A percentile compares a stretch with the other conserved stretches of the same genome.
Conservation (phyloP, 2,797 vertebrate genomes). For the Cuculus canorus region DNA sequence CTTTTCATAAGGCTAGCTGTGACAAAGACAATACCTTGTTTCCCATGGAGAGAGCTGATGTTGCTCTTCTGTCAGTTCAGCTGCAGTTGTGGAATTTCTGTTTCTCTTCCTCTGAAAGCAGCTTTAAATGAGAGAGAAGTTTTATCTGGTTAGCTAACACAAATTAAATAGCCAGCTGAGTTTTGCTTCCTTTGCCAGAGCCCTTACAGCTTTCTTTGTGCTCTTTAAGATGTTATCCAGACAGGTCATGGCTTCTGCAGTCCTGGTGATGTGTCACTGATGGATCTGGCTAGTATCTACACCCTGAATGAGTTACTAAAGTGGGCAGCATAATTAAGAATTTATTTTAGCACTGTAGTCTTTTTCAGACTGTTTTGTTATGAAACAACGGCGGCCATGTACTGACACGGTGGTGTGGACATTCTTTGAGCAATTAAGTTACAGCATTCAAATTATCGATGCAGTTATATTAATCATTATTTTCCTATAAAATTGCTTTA, state of each 20-base stretch:
- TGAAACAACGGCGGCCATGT: rapidly evolving
- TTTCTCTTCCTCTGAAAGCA: not conserved
- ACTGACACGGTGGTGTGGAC: not conserved
- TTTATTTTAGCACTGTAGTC: not conserved
- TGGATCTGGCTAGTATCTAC: not conserved
- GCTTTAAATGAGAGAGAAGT: not conserved
- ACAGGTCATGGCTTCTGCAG: not conserved
- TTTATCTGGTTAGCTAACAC: not conserved
- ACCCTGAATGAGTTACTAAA: not conserved
- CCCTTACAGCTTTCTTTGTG: not conserved
- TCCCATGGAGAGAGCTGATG: not conserved
- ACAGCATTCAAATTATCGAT: not conserved
- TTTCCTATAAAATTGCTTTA: not conserved
- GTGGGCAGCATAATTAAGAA: not conserved
- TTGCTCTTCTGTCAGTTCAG: not conserved
- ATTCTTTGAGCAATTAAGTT: not conserved
- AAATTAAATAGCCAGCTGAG: not conserved
- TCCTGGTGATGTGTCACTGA: not conserved
- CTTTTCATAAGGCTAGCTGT: not conserved
- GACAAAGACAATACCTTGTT: not conserved
- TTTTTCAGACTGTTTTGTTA: not conserved
- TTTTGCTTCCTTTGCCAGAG: not conserved
- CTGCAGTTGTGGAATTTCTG: not conserved
- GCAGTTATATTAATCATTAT: not conserved
- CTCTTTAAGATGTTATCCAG: not conserved